Evolutionary conservation across 2,888 invertebrate species (phyloP).

Genomic region (Didymodactylos carnosus): DNA sequence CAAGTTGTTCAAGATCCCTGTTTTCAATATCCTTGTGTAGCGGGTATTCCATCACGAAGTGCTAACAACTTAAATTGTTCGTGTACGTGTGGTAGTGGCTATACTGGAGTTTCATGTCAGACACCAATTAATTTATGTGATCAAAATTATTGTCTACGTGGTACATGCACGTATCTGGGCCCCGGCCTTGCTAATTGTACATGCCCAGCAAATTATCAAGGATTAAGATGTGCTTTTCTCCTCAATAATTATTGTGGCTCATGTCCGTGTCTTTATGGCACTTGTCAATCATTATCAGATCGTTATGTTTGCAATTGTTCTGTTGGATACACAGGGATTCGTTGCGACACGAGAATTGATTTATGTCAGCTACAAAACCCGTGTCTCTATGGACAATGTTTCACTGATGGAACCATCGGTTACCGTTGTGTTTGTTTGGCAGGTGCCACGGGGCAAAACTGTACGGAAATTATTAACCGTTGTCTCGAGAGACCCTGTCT

Average conservation of each 20-base stretch:
- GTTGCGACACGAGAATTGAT: slow-evolving; percentile 7
- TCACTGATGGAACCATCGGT: neutral
- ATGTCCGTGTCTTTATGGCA: slow-evolving; percentile 8
- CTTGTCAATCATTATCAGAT: neutral
- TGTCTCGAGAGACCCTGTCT: slow-evolving; percentile 3
- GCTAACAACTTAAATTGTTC: no score
- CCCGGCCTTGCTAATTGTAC: neutral
- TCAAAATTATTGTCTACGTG: slow-evolving; percentile 8
- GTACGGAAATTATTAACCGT: neutral
- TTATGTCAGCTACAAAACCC: slow-evolving; percentile 6
- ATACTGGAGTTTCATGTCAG: slow-evolving; percentile 9
- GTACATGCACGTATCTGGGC: neutral
- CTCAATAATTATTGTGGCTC: neutral
- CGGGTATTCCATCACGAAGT: neutral
- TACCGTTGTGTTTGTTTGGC: neutral
- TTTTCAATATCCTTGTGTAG: neutral
- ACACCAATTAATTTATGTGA: slow-evolving; percentile 1
- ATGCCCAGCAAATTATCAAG: slow-evolving; percentile 6
- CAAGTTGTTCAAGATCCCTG: neutral
- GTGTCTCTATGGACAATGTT: slow-evolving; percentile 4
- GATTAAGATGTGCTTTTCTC: neutral
- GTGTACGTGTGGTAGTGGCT: slow-evolving; percentile 10
- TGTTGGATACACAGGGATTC: slow-evolving; percentile 7
- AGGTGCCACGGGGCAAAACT: neutral
- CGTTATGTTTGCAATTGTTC: slow-evolving; percentile 6